phyloP scores from a whole-genome alignment of 2,888 invertebrate genomes.

The Erebia palarica region DNA sequence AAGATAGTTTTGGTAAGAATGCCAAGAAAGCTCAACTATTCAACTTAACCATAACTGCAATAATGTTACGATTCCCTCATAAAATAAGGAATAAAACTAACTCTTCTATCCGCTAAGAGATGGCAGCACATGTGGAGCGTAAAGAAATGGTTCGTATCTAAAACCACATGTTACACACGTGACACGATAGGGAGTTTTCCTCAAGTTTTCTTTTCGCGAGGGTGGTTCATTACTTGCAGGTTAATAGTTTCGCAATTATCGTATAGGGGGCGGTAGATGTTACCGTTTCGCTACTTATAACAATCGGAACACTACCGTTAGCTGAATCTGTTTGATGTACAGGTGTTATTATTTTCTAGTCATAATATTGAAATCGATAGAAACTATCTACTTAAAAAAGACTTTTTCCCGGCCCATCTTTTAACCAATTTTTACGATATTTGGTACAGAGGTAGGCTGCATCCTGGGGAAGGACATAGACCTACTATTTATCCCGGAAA shows the following conservation, averaged over 20 bases:
- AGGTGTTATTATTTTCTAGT: not conserved
- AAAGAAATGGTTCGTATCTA: constrained; percentile 47
- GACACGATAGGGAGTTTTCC: constrained; percentile 59
- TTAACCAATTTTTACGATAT: no score
- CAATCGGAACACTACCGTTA: not conserved
- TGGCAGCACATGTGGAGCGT: constrained; percentile 53
- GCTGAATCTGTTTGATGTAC: no score
- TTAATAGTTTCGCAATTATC: constrained; percentile 67
- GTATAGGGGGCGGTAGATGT: constrained; percentile 71
- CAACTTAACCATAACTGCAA: constrained; percentile 31
- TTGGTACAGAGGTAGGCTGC: no score
- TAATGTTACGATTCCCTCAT: constrained; percentile 38
- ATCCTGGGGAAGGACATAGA: no score
- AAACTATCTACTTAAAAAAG: no score
- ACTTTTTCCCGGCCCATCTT: no score
- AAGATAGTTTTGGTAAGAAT: constrained; percentile 31
- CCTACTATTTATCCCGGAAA: no score
- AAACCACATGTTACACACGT: constrained; percentile 47
- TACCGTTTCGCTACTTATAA: constrained; percentile 6
- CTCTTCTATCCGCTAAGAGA: constrained; percentile 67
- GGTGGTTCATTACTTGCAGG: constrained; percentile 59
- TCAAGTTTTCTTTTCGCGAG: constrained; percentile 66
- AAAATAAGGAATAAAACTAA: constrained; percentile 38
- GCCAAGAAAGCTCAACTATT: constrained; percentile 25
- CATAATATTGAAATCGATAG: no score